A percentile compares a stretch with the other conserved stretches of the same genome.
Conservation (phyloP, 2,113 vertebrate genomes). For the Lepus timidus region DNA sequence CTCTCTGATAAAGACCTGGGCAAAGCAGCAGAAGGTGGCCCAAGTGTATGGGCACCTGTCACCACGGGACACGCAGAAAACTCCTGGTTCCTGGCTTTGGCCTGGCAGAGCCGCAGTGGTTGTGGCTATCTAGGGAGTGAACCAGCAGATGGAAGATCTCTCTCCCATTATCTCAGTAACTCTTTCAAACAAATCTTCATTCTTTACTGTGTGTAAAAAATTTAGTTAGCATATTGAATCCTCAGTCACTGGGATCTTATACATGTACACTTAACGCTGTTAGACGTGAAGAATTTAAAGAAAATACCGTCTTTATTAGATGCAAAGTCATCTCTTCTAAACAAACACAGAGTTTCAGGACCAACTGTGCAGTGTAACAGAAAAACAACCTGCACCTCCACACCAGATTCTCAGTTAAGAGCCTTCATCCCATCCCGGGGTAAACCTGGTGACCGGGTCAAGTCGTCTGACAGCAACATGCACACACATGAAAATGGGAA, state of each 20-base stretch:
- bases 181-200: constrained; percentile 41
- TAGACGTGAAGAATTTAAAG: constrained; percentile 27
- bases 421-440: background rate
- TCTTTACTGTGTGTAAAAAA: constrained; percentile 58
- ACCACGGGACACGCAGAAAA: too few relatives aligned
- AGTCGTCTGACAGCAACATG: background rate
- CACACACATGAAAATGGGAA: background rate
- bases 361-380: background rate
- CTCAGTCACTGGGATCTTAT: background rate
- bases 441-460: constrained; percentile 4
- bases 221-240: background rate
- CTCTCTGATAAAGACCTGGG: too few relatives aligned
- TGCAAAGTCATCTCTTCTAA: constrained; percentile 43
- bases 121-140: too few relatives aligned
- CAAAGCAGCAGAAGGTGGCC: too few relatives aligned
- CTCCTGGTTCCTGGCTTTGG: too few relatives aligned
- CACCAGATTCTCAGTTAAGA: constrained; percentile 52
- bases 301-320: constrained; percentile 37
- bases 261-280: background rate
- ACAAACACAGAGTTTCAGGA: constrained; percentile 38
- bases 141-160: too few relatives aligned
- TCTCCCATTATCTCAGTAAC: too few relatives aligned
- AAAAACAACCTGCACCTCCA: background rate
- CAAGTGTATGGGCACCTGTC: too few relatives aligned
- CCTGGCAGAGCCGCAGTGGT: too few relatives aligned